Conservation (phyloP, 2,888 invertebrate species). For the Cremastinae sp. region DNA sequence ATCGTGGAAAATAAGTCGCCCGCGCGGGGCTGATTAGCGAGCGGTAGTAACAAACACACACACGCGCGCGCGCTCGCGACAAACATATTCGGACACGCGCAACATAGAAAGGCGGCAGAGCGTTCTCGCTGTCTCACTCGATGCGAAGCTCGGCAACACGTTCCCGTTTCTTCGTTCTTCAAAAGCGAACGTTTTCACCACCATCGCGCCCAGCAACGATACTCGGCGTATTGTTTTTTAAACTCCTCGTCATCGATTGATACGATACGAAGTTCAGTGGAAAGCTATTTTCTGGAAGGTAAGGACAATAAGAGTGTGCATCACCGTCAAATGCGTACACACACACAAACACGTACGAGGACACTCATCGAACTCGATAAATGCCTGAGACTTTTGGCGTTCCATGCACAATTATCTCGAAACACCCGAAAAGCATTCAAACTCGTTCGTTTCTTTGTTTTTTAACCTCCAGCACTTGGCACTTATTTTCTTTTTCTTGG, state of each 20-base stretch:
- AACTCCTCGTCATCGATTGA: too few relatives aligned
- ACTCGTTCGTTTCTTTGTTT: neutral
- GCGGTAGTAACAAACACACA: slow-evolving; percentile 4
- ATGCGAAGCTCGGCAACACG: slow-evolving; percentile 24
- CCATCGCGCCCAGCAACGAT: too few relatives aligned
- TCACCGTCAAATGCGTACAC: too few relatives aligned
- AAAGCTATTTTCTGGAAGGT: too few relatives aligned
- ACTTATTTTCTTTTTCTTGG: neutral
- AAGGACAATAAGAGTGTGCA: too few relatives aligned
- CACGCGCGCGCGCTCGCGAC: too few relatives aligned
- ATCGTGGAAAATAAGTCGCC: slow-evolving; percentile 28
- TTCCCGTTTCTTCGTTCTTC: slow-evolving; percentile 19
- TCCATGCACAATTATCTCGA: neutral
- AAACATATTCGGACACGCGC: neutral
- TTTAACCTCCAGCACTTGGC: slow-evolving; percentile 6
- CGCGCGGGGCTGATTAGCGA: slow-evolving; percentile 33
- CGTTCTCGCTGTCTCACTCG: slow-evolving; percentile 47
- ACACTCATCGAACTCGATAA: too few relatives aligned
- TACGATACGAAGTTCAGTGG: too few relatives aligned
- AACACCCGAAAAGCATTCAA: neutral
- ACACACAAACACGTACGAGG: too few relatives aligned
- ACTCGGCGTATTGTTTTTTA: too few relatives aligned
- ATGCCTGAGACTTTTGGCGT: neutral
- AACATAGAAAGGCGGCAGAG: neutral
- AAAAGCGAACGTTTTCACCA: too few relatives aligned